Percentiles rank a stretch among this genome's conserved stretches.
These are phyloP conservation scores for Phainopepla nitens DNA, from an alignment of 2,113 vertebrate species.

Conservation along the genomic window DNA sequence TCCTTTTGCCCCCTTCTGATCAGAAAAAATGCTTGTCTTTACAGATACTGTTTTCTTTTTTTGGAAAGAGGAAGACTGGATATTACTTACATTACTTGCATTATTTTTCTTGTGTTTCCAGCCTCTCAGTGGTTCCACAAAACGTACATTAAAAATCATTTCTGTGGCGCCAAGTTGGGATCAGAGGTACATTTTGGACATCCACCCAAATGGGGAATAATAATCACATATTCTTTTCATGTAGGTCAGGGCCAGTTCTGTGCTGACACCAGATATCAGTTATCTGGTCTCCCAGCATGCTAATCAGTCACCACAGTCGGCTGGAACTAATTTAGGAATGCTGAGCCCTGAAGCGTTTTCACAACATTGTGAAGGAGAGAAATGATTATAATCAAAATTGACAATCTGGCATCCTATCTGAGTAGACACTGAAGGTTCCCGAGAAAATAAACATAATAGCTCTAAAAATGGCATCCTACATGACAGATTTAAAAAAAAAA, in stretches of 20 bases:
- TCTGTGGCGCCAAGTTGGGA: not conserved
- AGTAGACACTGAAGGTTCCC: constrained; percentile 44
- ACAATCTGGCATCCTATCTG: constrained; percentile 50
- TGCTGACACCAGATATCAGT: constrained; percentile 58
- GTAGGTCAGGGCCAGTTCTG: constrained; percentile 36
- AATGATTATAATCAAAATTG: constrained; percentile 63
- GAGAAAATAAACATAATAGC: constrained; percentile 49
- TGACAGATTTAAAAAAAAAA: not conserved
- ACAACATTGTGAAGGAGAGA: constrained; percentile 27
- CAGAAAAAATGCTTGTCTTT: not conserved
- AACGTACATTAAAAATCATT: not conserved
- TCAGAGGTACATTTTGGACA: not conserved
- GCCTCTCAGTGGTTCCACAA: not conserved
- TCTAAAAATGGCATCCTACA: not conserved
- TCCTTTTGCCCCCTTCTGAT: not conserved
- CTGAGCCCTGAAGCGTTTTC: constrained; percentile 48
- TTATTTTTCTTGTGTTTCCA: not conserved
- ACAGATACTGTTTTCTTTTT: not conserved
- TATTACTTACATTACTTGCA: not conserved
- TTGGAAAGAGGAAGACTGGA: not conserved
- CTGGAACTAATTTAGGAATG: constrained; percentile 67
- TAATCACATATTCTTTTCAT: constrained; percentile 13
- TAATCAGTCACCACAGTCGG: constrained; percentile 56
- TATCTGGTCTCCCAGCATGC: constrained; percentile 55
- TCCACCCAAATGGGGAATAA: not conserved